Evolutionary conservation across 2,113 vertebrate species (phyloP).

Genomic region (Pelobates fuscus): DNA sequence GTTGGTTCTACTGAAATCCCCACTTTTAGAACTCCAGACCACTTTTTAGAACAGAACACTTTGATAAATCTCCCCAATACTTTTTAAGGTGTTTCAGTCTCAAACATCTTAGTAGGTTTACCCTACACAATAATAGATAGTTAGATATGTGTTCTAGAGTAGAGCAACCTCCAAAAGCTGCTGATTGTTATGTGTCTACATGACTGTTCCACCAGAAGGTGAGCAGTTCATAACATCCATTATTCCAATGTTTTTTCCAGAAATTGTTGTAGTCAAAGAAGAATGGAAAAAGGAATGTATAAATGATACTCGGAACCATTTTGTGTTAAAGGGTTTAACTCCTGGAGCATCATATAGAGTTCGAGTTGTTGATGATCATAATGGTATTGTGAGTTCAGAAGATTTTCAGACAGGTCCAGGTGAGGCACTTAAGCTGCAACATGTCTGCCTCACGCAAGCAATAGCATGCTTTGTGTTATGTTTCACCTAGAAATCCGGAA

Average conservation of each 20-base stretch:
- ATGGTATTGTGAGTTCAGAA: conserved; percentile 80
- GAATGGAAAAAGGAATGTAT: conserved; percentile 89
- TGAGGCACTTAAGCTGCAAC: conserved; percentile 71
- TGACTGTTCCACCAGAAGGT: not conserved
- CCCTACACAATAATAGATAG: too few species aligned
- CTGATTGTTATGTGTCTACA: not conserved
- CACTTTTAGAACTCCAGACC: too few species aligned
- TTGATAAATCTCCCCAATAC: too few species aligned
- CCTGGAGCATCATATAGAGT: conserved; percentile 90
- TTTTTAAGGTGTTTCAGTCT: too few species aligned
- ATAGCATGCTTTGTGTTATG: conserved; percentile 20
- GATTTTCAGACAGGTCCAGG: conserved; percentile 92
- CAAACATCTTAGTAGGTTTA: too few species aligned
- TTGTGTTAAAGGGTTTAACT: conserved; percentile 90
- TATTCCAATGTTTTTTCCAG: conserved; percentile 70
- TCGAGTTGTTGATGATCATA: conserved; percentile 85
- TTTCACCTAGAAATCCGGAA: not conserved
- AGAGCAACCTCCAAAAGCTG: too few species aligned
- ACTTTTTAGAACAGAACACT: too few species aligned
- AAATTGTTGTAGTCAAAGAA: conserved; percentile 86
- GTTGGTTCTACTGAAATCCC: too few species aligned
- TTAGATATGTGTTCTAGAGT: too few species aligned
- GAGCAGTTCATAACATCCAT: conserved; percentile 56
- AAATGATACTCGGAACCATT: conserved; percentile 87
- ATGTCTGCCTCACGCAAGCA: conserved; percentile 49